Evolutionary conservation across 2,113 vertebrate genomes (phyloP).

Genomic region (Odobenus rosmarus): DNA sequence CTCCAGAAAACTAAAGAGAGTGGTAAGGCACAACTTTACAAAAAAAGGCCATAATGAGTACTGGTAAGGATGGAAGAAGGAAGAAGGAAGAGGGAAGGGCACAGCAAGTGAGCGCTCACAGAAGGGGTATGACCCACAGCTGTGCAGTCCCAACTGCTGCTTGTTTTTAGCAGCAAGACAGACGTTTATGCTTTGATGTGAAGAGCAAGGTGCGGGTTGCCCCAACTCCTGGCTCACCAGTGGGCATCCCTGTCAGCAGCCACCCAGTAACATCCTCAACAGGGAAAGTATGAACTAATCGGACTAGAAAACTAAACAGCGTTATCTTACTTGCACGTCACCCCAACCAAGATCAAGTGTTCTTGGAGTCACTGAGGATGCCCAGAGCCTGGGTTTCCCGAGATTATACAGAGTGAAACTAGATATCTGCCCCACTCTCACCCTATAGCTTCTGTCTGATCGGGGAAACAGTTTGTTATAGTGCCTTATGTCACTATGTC

Average conservation of each 20-base stretch:
- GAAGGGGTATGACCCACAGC: rapidly evolving
- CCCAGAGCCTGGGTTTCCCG: background rate
- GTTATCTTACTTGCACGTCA: background rate
- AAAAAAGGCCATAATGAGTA: background rate
- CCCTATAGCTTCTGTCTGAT: background rate
- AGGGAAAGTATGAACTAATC: background rate
- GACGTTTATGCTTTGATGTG: background rate
- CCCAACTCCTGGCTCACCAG: background rate
- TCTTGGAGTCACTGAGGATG: background rate
- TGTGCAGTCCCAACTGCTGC: background rate
- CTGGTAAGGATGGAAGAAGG: background rate
- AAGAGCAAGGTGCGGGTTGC: background rate
- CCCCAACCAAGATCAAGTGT: background rate
- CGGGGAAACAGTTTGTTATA: background rate
- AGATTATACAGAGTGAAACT: background rate
- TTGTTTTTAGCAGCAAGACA: background rate
- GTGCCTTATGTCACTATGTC: too few relatives aligned
- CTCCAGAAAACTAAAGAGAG: background rate
- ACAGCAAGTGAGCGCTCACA: background rate
- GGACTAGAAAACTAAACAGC: background rate
- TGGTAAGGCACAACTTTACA: background rate
- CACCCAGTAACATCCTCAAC: background rate
- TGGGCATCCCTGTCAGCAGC: background rate
- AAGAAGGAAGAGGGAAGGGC: background rate
- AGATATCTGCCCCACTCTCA: background rate